phyloP scores from a whole-genome alignment of 2,113 vertebrate species.

The Proteles cristata region DNA sequence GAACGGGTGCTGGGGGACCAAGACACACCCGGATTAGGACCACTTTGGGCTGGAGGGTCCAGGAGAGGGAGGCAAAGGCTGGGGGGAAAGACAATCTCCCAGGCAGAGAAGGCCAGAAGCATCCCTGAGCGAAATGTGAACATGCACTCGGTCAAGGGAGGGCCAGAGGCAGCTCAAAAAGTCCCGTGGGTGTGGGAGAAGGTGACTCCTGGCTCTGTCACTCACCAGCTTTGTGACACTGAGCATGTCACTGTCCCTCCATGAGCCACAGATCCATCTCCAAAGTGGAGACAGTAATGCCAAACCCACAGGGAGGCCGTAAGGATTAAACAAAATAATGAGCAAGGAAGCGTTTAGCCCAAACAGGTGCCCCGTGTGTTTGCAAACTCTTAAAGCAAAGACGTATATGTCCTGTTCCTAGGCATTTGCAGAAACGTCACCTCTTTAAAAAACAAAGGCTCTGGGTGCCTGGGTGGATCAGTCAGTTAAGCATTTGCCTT shows the following conservation, averaged over 20 bases:
- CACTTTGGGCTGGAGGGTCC: neutral
- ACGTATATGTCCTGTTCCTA: neutral
- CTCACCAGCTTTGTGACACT: neutral
- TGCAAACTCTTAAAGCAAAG: neutral
- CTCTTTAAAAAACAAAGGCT: neutral
- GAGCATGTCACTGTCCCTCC: neutral
- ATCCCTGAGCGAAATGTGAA: neutral
- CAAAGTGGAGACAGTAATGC: fast-evolving
- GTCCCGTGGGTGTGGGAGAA: neutral
- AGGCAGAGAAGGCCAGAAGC: neutral
- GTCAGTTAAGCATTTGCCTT: too few relatives aligned
- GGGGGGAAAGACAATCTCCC: fast-evolving
- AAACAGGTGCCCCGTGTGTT: neutral
- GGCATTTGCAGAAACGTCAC: neutral
- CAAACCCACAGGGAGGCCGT: neutral
- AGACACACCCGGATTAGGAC: slow-evolving; percentile 34
- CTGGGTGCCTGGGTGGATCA: too few relatives aligned
- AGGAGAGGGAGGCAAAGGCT: fast-evolving
- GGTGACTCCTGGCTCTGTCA: neutral
- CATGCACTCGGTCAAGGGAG: neutral
- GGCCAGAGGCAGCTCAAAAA: neutral
- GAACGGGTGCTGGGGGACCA: slow-evolving; percentile 91
- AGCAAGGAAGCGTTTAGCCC: fast-evolving
- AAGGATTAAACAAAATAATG: neutral
- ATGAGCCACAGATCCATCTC: neutral